Evolutionary conservation across 2,797 vertebrate species (phyloP), one percentile per base, ranked within the genome.

Genomic region (Cynodonichthys magdalenae): DNA sequence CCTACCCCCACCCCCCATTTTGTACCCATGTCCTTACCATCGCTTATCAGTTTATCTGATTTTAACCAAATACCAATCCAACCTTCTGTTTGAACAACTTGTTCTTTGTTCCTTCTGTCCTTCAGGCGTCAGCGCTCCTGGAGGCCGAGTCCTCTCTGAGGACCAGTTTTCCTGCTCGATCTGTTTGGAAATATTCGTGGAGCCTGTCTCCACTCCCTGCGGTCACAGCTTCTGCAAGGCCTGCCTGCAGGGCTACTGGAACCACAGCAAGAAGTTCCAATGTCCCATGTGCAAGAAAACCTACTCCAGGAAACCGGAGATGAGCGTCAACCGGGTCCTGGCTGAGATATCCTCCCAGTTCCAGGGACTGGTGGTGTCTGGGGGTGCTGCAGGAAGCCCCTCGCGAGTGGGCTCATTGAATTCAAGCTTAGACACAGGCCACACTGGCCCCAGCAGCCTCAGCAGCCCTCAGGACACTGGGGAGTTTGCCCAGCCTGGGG

Each of bases 191-290:
- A 89, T 94, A 47, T 94, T 94, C 1, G 90, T 93, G 81, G 94
- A 94, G 69, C 94, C 94, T 0, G 88, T 94, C 19, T 93, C 93
- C 20, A 94, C 94, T 0, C 93, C 93, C 0, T 94, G 94, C 2
- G 94, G 94, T 28, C 94, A 94, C 84, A 94, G 92, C 86, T 94
- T 93, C 87, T 94, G 94, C 71, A 93, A 92, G 74, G 93, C 93
- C 51, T 94, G 94, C 51, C 88, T 94, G 57, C 87, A 91, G 78
- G 93, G 93, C 60, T 94, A 92, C 82, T 94, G 94, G 94, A 89
- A 85, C 86, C 93, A 94, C 84, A 92, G 92, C 87, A 92, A 91
- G 78, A 93, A 92, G 87, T 86, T 90, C 64, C 10, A 52, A 5
- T 94, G 93, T 76, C 94, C 93, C 82, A 94, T 94, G 92, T 94